Evolutionary conservation across 2,113 vertebrate genomes (phyloP).

Genomic region (Pluvialis apricaria): DNA sequence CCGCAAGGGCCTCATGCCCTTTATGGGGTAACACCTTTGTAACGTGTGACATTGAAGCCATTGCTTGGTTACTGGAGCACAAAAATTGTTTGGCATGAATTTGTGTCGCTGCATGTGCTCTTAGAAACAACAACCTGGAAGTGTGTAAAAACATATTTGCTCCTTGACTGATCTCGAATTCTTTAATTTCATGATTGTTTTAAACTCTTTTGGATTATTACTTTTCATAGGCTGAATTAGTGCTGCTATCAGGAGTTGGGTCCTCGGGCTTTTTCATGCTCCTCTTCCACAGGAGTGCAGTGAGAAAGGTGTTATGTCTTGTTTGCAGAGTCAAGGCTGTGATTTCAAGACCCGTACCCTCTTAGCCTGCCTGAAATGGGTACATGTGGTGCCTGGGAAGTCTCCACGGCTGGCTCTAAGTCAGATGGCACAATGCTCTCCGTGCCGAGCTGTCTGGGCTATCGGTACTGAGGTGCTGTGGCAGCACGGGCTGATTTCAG

Average conservation of each 20-base stretch:
- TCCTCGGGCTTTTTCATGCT: background rate
- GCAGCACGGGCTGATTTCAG: background rate
- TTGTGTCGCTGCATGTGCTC: background rate
- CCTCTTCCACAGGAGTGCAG: background rate
- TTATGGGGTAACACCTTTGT: background rate
- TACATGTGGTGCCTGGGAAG: background rate
- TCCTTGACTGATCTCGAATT: background rate
- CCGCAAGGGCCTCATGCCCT: background rate
- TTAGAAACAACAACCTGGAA: background rate
- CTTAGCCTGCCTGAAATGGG: no score
- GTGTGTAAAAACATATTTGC: background rate
- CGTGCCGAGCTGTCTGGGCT: accelerated
- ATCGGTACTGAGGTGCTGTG: background rate
- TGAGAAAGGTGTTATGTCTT: background rate
- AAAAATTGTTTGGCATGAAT: background rate
- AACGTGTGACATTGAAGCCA: background rate
- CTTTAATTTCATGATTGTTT: background rate
- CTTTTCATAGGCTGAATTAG: background rate
- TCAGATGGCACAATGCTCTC: accelerated
- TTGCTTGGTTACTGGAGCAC: background rate
- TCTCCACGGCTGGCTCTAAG: accelerated
- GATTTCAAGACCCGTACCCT: background rate
- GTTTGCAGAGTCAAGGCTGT: background rate
- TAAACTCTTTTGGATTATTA: background rate
- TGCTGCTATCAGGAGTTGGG: background rate